Evolutionary conservation across 2,113 vertebrate genomes (phyloP).

Genomic region (Serinus canaria): DNA sequence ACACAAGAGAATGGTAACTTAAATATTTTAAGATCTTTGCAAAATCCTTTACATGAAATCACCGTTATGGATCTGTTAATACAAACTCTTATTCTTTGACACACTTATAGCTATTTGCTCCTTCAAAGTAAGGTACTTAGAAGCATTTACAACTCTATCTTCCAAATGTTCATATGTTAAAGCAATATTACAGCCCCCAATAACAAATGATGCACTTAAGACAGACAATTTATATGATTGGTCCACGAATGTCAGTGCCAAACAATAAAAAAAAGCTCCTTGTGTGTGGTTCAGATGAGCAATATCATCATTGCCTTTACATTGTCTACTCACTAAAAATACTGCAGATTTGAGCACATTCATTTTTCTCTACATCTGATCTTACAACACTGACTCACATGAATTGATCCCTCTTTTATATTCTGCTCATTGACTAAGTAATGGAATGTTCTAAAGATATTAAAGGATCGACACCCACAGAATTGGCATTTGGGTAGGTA

Average conservation of each 20-base stretch:
- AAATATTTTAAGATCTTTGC: not conserved
- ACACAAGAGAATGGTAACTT: not conserved
- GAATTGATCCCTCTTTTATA: conserved; percentile 25
- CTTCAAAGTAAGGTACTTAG: not conserved
- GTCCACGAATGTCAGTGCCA: not conserved
- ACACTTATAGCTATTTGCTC: not conserved
- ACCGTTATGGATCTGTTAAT: not conserved
- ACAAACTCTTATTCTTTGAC: not conserved
- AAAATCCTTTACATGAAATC: not conserved
- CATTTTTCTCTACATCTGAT: not conserved
- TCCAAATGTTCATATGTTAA: not conserved
- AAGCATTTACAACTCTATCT: not conserved
- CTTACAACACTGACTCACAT: not conserved
- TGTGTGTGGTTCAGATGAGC: not conserved
- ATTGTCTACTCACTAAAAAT: not conserved
- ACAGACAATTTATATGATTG: not conserved
- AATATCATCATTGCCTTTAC: not conserved
- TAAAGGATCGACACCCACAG: not conserved
- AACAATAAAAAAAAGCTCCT: not conserved
- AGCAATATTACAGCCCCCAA: not conserved
- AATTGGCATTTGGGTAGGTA: not conserved
- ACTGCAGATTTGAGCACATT: not conserved
- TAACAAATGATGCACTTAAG: not conserved
- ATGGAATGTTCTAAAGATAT: not conserved
- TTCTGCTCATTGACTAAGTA: conserved; percentile 37